phyloP scores from a whole-genome alignment of 2,113 vertebrate genomes.

The Apteryx owenii region DNA sequence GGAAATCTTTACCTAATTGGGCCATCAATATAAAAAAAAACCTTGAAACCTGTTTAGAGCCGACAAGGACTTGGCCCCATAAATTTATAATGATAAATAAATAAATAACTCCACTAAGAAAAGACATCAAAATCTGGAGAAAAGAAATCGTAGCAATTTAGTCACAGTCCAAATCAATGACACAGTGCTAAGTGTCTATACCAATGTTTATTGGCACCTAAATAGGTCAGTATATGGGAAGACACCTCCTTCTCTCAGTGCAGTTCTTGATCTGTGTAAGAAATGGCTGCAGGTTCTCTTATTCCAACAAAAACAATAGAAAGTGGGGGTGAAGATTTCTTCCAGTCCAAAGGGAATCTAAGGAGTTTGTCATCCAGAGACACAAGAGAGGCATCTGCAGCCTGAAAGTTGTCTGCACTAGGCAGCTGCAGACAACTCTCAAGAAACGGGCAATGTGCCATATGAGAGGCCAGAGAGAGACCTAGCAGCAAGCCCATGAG shows the following conservation, averaged over 20 bases:
- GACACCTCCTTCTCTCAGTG: not conserved
- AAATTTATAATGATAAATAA: not conserved
- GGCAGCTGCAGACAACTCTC: not conserved
- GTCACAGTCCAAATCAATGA: not conserved
- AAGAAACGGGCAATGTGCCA: fast-evolving
- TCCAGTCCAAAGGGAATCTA: not conserved
- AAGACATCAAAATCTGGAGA: not conserved
- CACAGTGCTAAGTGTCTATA: not conserved
- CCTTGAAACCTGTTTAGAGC: not conserved
- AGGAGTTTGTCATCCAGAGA: not conserved
- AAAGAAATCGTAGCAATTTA: not conserved
- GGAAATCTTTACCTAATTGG: not conserved
- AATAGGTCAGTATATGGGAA: not conserved
- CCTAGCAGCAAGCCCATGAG: not conserved
- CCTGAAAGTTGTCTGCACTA: not conserved
- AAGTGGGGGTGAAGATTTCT: not conserved
- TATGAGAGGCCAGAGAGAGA: not conserved
- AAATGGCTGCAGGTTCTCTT: not conserved
- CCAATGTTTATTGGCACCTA: not conserved
- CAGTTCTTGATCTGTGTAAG: not conserved
- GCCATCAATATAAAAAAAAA: not conserved
- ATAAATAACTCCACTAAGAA: not conserved
- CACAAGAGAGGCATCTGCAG: not conserved
- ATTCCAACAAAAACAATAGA: not conserved
- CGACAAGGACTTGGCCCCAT: not conserved